Conservation (phyloP, 2,113 vertebrate genomes). For the Hoplias malabaricus region DNA sequence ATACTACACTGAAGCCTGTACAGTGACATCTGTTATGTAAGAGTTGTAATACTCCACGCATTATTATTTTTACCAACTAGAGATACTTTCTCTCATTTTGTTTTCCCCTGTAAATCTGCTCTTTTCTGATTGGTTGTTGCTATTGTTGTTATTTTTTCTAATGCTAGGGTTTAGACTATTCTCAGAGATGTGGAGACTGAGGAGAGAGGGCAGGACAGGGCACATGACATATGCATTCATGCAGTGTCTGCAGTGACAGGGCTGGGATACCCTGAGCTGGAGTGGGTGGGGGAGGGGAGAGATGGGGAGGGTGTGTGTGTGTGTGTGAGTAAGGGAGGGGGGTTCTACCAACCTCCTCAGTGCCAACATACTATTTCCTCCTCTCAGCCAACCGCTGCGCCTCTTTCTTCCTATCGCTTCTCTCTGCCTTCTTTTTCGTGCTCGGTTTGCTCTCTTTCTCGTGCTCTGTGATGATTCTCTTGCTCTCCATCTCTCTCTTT, state of each 20-base stretch:
- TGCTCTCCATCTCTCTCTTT: background rate
- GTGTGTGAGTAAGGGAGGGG: too few relatives aligned
- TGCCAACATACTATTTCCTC: constrained; percentile 44
- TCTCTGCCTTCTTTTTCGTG: background rate
- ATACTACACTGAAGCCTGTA: background rate
- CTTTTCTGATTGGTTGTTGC: too few relatives aligned
- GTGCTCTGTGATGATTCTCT: background rate
- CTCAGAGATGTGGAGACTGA: background rate
- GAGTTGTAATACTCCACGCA: too few relatives aligned
- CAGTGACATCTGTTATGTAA: too few relatives aligned
- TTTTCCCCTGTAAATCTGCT: too few relatives aligned
- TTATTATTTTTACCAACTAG: too few relatives aligned
- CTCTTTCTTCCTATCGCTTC: background rate
- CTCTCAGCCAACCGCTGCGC: constrained; percentile 22
- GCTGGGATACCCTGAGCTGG: constrained; percentile 67
- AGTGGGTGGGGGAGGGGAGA: constrained; percentile 16
- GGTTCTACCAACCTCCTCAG: constrained; percentile 45
- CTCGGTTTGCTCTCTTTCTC: background rate
- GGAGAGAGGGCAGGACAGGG: background rate
- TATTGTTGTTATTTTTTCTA: background rate
- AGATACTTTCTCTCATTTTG: too few relatives aligned
- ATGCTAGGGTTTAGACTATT: background rate
- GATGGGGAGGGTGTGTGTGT: too few relatives aligned
- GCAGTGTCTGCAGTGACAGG: constrained; percentile 65
- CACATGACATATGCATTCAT: constrained; percentile 33